Percentiles rank a stretch among this genome's conserved stretches.
These are phyloP conservation scores for Apantesis nais DNA, from an alignment of 2,888 invertebrate genomes.

Conservation along the genomic window DNA sequence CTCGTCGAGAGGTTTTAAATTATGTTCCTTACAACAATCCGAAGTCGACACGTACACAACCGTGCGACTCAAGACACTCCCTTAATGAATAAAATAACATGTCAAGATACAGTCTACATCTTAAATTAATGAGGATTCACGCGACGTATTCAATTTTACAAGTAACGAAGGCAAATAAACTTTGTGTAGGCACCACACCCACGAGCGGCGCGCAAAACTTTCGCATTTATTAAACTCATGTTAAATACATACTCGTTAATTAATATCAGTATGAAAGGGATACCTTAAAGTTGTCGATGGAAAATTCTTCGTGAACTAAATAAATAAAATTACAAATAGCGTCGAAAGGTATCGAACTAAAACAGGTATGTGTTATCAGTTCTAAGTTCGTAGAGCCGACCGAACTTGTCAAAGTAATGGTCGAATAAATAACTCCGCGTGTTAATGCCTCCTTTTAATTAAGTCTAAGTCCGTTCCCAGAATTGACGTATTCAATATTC, in stretches of 20 bases:
- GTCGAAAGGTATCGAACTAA: conserved; percentile 58
- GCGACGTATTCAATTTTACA: conserved; percentile 81
- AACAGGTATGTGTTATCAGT: conserved; percentile 63
- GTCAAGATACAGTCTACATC: conserved; percentile 81
- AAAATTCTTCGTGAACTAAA: conserved; percentile 67
- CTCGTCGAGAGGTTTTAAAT: conserved; percentile 79
- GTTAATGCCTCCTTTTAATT: conserved; percentile 58
- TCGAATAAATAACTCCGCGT: conserved; percentile 65
- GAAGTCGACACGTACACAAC: conserved; percentile 73
- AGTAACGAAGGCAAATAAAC: conserved; percentile 79
- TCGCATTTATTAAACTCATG: conserved; percentile 73
- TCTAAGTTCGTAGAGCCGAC: conserved; percentile 59
- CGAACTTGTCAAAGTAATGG: conserved; percentile 70
- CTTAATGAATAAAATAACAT: conserved; percentile 85
- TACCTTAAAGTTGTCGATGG: conserved; percentile 79
- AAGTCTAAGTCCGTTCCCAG: conserved; percentile 55
- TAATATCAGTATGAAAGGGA: conserved; percentile 78
- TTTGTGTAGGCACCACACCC: conserved; percentile 58
- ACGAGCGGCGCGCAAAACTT: conserved; percentile 57
- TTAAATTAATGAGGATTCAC: conserved; percentile 83
- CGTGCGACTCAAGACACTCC: conserved; percentile 68
- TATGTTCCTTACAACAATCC: conserved; percentile 81
- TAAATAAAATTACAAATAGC: conserved; percentile 66
- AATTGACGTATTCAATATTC: conserved; percentile 49
- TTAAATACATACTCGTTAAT: conserved; percentile 76